These are phyloP conservation scores for Mus minutoides DNA, from an alignment of 2,797 vertebrate species.

Conservation along the genomic window DNA sequence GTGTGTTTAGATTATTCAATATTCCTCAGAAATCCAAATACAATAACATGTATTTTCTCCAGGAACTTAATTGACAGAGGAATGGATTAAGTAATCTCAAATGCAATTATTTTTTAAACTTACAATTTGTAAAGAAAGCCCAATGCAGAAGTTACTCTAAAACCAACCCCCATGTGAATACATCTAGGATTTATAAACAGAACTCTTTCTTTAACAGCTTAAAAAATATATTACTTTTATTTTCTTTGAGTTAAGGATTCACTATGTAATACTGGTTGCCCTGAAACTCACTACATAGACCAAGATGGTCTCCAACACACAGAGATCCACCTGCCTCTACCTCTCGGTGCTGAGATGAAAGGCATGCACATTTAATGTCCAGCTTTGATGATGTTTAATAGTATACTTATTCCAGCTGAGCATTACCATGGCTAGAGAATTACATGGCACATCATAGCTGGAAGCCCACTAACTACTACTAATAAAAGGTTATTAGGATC, in stretches of 20 bases:
- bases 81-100: slow-evolving; percentile 13
- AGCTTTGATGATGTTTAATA: background rate
- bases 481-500: background rate
- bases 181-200: background rate
- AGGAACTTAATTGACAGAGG: background rate
- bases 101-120: background rate
- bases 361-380: background rate
- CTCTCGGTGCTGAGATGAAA: background rate
- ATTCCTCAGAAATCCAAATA: background rate
- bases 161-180: slow-evolving; percentile 2
- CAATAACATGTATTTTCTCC: background rate
- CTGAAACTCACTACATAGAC: background rate
- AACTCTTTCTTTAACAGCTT: background rate
- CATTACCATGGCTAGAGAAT: background rate
- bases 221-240: slow-evolving; percentile 49
- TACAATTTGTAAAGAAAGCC: background rate
- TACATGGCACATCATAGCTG: background rate
- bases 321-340: background rate
- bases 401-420: background rate
- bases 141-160: background rate
- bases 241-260: background rate
- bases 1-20: background rate
- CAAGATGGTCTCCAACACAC: background rate
- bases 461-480: slow-evolving; percentile 6
- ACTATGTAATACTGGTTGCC: background rate